A percentile compares a stretch with the other conserved stretches of the same genome.
phyloP scores from a whole-genome alignment of 2,888 invertebrate species.

The Autographa gamma region DNA sequence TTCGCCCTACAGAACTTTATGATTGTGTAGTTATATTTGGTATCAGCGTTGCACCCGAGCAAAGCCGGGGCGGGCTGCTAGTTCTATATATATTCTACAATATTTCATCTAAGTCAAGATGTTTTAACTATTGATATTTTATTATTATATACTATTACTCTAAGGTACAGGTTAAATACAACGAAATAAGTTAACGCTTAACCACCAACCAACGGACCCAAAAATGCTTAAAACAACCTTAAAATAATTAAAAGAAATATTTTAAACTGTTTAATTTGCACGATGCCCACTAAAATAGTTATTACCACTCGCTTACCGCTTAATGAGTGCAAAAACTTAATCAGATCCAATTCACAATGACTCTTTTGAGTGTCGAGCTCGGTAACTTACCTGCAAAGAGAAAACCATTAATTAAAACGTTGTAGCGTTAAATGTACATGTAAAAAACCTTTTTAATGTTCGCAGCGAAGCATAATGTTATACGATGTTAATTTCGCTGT shows the following conservation, averaged over 20 bases:
- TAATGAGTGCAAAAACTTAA: conserved; percentile 47
- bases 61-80: no score
- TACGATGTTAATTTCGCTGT: conserved; percentile 27
- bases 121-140: no score
- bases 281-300: conserved; percentile 27
- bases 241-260: neutral
- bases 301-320: conserved; percentile 51
- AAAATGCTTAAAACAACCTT: neutral
- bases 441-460: conserved; percentile 35
- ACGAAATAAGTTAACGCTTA: no score
- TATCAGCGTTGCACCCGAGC: no score
- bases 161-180: no score
- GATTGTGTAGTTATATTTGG: no score
- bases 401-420: conserved; percentile 66
- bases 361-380: conserved; percentile 44
- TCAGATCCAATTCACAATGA: conserved; percentile 48
- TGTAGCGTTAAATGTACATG: conserved; percentile 26
- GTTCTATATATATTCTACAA: no score
- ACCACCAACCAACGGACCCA: neutral
- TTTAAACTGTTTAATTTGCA: conserved; percentile 4
- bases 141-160: no score
- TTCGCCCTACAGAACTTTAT: no score
- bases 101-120: no score
- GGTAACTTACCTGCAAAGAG: conserved; percentile 72
- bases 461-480: conserved; percentile 10